These are phyloP conservation scores for Dysidea cf. avara DNA, from an alignment of 37 sponge, comb jelly and placozoan species.

Conservation along the genomic window DNA sequence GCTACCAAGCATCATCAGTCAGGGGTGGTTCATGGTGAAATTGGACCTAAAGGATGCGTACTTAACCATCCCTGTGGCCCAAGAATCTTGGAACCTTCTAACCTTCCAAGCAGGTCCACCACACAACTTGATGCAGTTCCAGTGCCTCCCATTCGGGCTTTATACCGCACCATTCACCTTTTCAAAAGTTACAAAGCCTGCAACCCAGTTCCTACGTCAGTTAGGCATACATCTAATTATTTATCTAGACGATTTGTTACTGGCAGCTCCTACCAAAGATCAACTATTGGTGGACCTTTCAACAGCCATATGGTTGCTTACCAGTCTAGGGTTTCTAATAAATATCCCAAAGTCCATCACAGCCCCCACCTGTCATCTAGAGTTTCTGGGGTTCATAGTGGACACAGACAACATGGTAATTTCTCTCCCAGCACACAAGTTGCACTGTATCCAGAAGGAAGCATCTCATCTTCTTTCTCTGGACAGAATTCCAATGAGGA, in stretches of 20 bases:
- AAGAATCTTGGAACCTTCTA: background rate
- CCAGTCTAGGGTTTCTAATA: too few species aligned
- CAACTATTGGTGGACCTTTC: conserved; percentile 3
- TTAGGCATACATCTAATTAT: conserved; percentile 28
- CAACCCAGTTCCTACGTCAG: conserved; percentile 15
- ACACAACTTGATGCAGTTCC: conserved; percentile 30
- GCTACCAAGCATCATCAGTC: too few species aligned
- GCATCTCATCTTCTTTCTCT: background rate
- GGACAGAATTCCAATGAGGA: background rate
- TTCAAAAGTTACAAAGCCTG: conserved; percentile 34
- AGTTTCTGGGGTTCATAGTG: conserved; percentile 53
- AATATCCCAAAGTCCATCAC: too few species aligned
- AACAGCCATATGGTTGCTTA: conserved; percentile 16
- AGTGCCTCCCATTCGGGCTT: conserved; percentile 52
- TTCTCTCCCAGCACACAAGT: conserved; percentile 25
- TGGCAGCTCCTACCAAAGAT: conserved; percentile 22
- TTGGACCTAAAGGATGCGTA: conserved; percentile 53
- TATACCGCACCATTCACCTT: conserved; percentile 46
- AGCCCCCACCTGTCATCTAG: conserved; percentile 18
- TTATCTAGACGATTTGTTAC: conserved; percentile 45
- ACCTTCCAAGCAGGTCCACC: conserved; percentile 4
- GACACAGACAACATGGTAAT: conserved; percentile 28
- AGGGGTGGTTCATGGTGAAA: conserved; percentile 24
- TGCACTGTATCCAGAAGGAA: conserved; percentile 7
- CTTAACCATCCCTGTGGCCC: conserved; percentile 15